Percentiles rank a stretch among this genome's conserved stretches.
These are phyloP conservation scores for Nannoperca australis DNA, from an alignment of 2,797 vertebrate species.

Conservation along the genomic window DNA sequence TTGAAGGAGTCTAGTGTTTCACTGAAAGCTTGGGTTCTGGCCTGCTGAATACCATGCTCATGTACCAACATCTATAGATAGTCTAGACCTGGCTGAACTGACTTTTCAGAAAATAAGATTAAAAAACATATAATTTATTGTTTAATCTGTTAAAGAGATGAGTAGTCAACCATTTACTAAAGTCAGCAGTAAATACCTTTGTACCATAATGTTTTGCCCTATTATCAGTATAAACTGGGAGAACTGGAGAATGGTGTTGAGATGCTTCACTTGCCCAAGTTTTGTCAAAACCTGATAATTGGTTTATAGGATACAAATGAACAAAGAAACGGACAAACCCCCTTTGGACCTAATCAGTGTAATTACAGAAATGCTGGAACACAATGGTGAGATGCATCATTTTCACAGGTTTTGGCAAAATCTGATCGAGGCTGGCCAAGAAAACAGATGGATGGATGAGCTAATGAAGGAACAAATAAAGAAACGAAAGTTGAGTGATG, in stretches of 20 bases:
- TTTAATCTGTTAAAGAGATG: background rate
- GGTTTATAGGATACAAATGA: slow-evolving; percentile 68
- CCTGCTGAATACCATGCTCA: slow-evolving; percentile 23
- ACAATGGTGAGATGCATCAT: slow-evolving; percentile 70
- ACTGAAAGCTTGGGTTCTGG: slow-evolving; percentile 44
- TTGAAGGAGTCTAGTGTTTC: slow-evolving; percentile 72
- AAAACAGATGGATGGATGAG: slow-evolving; percentile 72
- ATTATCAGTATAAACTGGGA: background rate
- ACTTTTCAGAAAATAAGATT: slow-evolving; percentile 20
- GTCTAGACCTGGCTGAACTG: slow-evolving; percentile 15
- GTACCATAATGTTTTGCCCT: slow-evolving; percentile 26
- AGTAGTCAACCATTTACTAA: background rate
- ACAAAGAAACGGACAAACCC: slow-evolving; percentile 74
- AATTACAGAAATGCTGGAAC: slow-evolving; percentile 75
- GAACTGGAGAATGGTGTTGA: slow-evolving; percentile 13
- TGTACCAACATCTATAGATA: background rate
- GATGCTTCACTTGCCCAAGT: slow-evolving; percentile 44
- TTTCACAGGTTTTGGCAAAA: slow-evolving; percentile 76
- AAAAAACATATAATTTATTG: background rate
- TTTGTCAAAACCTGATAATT: slow-evolving; percentile 61
- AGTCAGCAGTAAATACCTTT: slow-evolving; percentile 8
- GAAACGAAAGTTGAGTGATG: slow-evolving; percentile 53
- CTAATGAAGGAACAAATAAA: slow-evolving; percentile 68
- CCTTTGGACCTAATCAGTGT: slow-evolving; percentile 75
- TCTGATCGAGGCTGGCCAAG: slow-evolving; percentile 63